phyloP scores from a whole-genome alignment of 2,797 vertebrate species.

The Schizothorax lantsangensis region DNA sequence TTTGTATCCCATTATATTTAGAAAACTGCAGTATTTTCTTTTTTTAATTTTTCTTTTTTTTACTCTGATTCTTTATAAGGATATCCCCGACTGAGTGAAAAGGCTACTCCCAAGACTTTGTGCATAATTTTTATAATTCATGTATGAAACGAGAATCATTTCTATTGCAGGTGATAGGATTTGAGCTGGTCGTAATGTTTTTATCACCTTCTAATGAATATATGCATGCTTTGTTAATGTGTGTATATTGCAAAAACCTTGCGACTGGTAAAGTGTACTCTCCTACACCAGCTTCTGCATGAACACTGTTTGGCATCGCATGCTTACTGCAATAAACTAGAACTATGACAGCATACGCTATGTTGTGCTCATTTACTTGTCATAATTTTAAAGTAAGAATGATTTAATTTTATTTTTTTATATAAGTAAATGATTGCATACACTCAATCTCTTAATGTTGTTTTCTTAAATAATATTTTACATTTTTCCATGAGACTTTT shows the following conservation, averaged over 20 bases:
- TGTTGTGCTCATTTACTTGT: conserved; percentile 45
- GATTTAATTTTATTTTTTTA: background rate
- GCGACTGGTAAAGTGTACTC: conserved; percentile 60
- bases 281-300: conserved; percentile 63
- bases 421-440: background rate
- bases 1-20: background rate
- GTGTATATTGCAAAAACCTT: conserved; percentile 49
- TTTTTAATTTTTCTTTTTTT: background rate
- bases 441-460: background rate
- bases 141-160: conserved; percentile 18
- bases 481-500: background rate
- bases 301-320: conserved; percentile 61
- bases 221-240: conserved; percentile 60
- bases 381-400: background rate
- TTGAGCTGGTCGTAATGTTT: conserved; percentile 47
- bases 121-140: conserved; percentile 5
- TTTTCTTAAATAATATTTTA: background rate
- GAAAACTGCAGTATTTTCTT: background rate
- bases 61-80: background rate
- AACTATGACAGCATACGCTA: conserved; percentile 7
- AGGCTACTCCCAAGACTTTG: background rate
- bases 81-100: background rate
- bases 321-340: conserved; percentile 63
- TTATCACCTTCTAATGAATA: conserved; percentile 32
- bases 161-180: conserved; percentile 53